Percentiles rank a stretch among this genome's conserved stretches.
phyloP scores from a whole-genome alignment of 2,797 vertebrate species.

The Thaleichthys pacificus region DNA sequence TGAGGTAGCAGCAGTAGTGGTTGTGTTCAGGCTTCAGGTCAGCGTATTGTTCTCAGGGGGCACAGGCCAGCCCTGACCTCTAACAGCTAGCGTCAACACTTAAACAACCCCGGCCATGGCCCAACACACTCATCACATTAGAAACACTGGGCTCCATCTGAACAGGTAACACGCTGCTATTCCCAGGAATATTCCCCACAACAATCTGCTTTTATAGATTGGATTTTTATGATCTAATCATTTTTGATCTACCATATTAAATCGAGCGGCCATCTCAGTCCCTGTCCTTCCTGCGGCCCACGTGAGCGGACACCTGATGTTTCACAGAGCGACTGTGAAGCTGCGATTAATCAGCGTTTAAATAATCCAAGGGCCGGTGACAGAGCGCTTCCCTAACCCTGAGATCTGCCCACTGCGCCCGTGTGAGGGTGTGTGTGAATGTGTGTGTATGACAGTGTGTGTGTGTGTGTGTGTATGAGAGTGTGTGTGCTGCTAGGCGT shows the following conservation, averaged over 20 bases:
- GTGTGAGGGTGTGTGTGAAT: not conserved
- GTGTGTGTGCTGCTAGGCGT: too few relatives aligned
- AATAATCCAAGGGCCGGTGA: constrained; percentile 64
- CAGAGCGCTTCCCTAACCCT: constrained; percentile 52
- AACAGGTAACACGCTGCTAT: too few relatives aligned
- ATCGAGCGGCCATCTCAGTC: too few relatives aligned
- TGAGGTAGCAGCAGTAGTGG: constrained; percentile 57
- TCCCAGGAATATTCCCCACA: too few relatives aligned
- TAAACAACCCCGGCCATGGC: constrained; percentile 19
- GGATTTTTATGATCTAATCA: too few relatives aligned
- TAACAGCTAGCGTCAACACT: constrained; percentile 54
- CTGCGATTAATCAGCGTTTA: constrained; percentile 56
- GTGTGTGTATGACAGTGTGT: not conserved
- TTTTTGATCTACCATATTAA: too few relatives aligned
- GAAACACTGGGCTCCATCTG: too few relatives aligned
- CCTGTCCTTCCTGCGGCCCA: too few relatives aligned
- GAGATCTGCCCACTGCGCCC: constrained; percentile 18
- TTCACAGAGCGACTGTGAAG: constrained; percentile 17
- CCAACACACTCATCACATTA: too few relatives aligned
- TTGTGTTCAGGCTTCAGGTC: constrained; percentile 54
- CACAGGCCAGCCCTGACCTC: constrained; percentile 46
- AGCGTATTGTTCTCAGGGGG: constrained; percentile 60
- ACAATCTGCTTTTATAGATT: too few relatives aligned
- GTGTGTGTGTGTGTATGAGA: too few relatives aligned
- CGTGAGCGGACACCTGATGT: constrained; percentile 24